Conservation (phyloP, 2,113 vertebrate species). For the Cyprinodon brontotheroides region DNA sequence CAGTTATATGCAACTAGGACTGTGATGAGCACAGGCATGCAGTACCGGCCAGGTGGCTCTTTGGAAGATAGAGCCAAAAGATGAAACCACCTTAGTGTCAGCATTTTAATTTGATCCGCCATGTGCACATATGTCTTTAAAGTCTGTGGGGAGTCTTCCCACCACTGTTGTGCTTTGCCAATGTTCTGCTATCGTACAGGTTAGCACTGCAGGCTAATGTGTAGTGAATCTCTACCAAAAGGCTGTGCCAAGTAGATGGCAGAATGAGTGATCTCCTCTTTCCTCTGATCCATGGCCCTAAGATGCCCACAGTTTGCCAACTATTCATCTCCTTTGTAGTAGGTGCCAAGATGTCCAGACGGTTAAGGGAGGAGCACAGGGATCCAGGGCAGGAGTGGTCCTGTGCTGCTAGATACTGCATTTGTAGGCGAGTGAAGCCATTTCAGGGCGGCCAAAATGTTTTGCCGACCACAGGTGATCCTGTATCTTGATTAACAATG, state of each 20-base stretch:
- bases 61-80: slow-evolving; percentile 70
- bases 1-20: slow-evolving; percentile 70
- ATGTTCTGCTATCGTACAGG: slow-evolving; percentile 65
- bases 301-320: slow-evolving; percentile 69
- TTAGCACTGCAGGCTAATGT: slow-evolving; percentile 74
- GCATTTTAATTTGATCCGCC: slow-evolving; percentile 78
- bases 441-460: slow-evolving; percentile 39
- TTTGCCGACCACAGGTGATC: slow-evolving; percentile 28
- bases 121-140: slow-evolving; percentile 78
- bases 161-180: slow-evolving; percentile 71
- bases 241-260: slow-evolving; percentile 66
- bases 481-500: slow-evolving; percentile 3
- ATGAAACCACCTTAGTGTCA: slow-evolving; percentile 79
- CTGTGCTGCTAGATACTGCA: slow-evolving; percentile 28
- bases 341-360: slow-evolving; percentile 72
- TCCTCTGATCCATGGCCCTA: slow-evolving; percentile 68
- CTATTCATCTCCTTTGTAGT: slow-evolving; percentile 72
- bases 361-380: slow-evolving; percentile 64
- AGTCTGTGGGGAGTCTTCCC: slow-evolving; percentile 69
- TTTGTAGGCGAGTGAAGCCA: slow-evolving; percentile 28
- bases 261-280: slow-evolving; percentile 69
- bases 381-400: slow-evolving; percentile 53
- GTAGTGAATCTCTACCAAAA: slow-evolving; percentile 62
- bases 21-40: slow-evolving; percentile 61
- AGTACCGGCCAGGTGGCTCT: slow-evolving; percentile 70